Conservation (phyloP, 92 coral and sea anemone genomes). For the Galaxea fascicularis region DNA sequence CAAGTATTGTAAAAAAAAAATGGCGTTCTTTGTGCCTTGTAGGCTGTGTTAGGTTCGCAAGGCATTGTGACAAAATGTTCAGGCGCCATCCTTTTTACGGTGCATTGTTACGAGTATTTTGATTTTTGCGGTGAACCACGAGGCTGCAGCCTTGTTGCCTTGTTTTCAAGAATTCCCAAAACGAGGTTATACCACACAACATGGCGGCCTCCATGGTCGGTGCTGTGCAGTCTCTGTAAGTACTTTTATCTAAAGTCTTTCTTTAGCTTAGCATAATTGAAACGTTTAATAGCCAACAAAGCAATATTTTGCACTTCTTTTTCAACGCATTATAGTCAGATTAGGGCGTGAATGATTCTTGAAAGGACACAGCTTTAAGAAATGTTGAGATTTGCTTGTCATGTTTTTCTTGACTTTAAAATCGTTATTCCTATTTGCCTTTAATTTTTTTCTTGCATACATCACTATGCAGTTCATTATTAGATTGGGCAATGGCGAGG, state of each 20-base stretch:
- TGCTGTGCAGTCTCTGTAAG: slow-evolving; percentile 2
- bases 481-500: slow-evolving; percentile 36
- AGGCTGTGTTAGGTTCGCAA: too few relatives aligned
- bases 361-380: neutral
- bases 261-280: too few relatives aligned
- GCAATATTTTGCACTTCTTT: too few relatives aligned
- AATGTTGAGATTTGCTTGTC: slow-evolving; percentile 14
- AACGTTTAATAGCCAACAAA: too few relatives aligned
- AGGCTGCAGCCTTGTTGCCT: slow-evolving; percentile 58
- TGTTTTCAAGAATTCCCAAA: slow-evolving; percentile 36
- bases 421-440: neutral
- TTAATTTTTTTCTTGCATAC: too few relatives aligned
- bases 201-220: neutral
- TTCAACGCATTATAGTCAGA: too few relatives aligned
- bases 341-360: too few relatives aligned
- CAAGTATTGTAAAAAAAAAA: neutral
- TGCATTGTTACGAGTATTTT: too few relatives aligned
- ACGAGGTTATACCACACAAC: slow-evolving; percentile 35
- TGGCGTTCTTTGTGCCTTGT: too few relatives aligned
- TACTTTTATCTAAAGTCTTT: too few relatives aligned
- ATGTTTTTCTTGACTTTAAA: neutral
- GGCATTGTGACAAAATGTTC: neutral
- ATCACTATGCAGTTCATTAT: slow-evolving; percentile 49
- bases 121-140: slow-evolving; percentile 20
- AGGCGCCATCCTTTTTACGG: neutral